phyloP scores from a whole-genome alignment of 2,113 vertebrate species.

The Sarotherodon lohbergeri region DNA sequence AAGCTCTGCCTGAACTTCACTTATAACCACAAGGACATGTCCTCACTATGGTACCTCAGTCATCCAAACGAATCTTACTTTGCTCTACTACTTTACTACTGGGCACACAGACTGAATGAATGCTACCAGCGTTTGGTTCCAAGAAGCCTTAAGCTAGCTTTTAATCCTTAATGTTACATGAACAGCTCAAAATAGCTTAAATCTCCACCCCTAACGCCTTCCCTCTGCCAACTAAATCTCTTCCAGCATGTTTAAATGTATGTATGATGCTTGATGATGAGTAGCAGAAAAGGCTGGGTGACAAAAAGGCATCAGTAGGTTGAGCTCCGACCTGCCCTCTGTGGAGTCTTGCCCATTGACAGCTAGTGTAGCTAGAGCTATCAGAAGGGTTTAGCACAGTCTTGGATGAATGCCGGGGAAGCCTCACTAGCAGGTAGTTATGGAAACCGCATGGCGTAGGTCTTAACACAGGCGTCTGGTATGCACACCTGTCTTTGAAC shows the following conservation, averaged over 20 bases:
- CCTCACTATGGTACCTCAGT: constrained; percentile 4
- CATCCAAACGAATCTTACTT: neutral
- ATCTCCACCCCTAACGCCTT: constrained; percentile 28
- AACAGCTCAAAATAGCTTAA: constrained; percentile 54
- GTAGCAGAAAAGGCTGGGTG: neutral
- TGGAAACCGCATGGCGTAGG: constrained; percentile 22
- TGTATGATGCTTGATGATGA: constrained; percentile 7
- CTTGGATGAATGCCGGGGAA: constrained; percentile 30
- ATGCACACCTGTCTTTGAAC: constrained; percentile 74
- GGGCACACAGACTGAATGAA: constrained; percentile 7
- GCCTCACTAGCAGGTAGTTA: constrained; percentile 48
- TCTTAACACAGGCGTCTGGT: constrained; percentile 63
- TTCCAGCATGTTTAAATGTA: constrained; percentile 15
- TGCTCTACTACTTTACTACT: neutral
- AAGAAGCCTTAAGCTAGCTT: constrained; percentile 47
- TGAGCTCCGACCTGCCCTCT: constrained; percentile 32
- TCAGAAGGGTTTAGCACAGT: neutral
- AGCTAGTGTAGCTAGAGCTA: neutral
- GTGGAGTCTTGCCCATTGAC: constrained; percentile 1
- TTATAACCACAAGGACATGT: neutral
- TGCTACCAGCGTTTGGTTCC: constrained; percentile 18
- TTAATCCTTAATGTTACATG: constrained; percentile 62
- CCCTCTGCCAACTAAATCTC: neutral
- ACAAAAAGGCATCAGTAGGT: constrained; percentile 10
- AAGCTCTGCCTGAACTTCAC: neutral